Percentiles rank a stretch among this genome's conserved stretches.
phyloP scores from a whole-genome alignment of 1,140 invertebrate genomes.

The Pomacea maculata region DNA sequence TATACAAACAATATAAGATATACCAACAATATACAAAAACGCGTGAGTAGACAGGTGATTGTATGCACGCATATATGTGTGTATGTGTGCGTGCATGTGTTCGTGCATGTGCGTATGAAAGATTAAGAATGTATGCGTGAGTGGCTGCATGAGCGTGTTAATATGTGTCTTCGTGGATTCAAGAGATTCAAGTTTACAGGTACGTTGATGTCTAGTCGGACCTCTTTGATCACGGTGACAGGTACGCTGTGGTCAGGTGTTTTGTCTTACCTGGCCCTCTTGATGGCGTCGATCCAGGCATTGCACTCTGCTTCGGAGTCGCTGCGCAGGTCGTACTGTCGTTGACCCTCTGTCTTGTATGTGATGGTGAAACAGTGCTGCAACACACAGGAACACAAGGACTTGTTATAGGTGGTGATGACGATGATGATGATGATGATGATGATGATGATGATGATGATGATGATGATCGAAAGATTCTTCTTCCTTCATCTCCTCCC shows the following conservation, averaged over 20 bases:
- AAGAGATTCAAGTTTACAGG: background rate
- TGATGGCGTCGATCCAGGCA: conserved; percentile 89
- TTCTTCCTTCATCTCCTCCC: too few relatives aligned
- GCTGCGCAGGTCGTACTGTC: conserved; percentile 87
- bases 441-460: background rate
- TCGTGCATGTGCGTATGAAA: conserved; percentile 1
- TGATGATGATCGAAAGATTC: background rate
- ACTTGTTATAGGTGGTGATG: background rate
- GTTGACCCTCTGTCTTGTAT: conserved; percentile 84
- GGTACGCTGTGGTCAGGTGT: too few relatives aligned
- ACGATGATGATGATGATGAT: background rate
- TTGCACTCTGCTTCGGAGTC: conserved; percentile 86
- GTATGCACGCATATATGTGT: background rate
- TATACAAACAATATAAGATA: too few relatives aligned
- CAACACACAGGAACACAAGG: conserved; percentile 60
- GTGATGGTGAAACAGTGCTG: conserved; percentile 91
- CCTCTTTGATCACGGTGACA: too few relatives aligned
- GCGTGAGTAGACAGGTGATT: background rate
- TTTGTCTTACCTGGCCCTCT: conserved; percentile 79
- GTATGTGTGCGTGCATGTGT: conserved; percentile 10
- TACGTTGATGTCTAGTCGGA: too few relatives aligned
- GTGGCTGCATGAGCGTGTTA: background rate
- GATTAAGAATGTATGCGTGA: background rate
- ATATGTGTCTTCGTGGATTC: background rate
- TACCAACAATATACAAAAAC: too few relatives aligned